Evolutionary conservation across 1,140 invertebrate genomes (phyloP).

Genomic region (Muscidifurax raptorellus): DNA sequence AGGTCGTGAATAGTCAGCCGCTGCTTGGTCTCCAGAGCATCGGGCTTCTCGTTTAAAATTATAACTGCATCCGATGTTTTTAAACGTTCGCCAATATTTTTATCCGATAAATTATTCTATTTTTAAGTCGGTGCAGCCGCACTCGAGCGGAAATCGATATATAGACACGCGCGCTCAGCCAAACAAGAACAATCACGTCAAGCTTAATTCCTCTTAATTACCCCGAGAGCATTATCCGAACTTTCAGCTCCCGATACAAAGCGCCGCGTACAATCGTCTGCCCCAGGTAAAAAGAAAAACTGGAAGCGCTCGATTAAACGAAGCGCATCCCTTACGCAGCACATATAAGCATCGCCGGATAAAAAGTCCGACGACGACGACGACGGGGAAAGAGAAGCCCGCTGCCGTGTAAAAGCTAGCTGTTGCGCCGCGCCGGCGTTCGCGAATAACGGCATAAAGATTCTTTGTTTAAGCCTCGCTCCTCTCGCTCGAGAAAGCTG

Average conservation of each 20-base stretch:
- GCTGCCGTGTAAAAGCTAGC: slow-evolving; percentile 7
- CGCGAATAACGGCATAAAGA: slow-evolving; percentile 34
- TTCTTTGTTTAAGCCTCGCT: slow-evolving; percentile 31
- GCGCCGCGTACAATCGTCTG: no score
- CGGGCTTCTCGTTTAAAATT: not conserved
- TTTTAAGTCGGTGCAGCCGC: no score
- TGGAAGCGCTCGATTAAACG: slow-evolving; percentile 2
- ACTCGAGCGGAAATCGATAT: not conserved
- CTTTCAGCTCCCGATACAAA: not conserved
- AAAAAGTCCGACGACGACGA: not conserved
- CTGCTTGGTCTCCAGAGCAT: not conserved
- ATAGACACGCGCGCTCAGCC: not conserved
- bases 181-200: not conserved
- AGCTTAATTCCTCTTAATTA: not conserved
- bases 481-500: not conserved
- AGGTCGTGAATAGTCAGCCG: not conserved
- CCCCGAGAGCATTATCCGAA: no score
- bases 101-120: not conserved
- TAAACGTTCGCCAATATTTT: not conserved
- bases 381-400: not conserved
- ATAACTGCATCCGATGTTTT: not conserved
- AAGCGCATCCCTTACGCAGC: not conserved
- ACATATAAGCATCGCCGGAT: not conserved
- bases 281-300: not conserved
- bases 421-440: slow-evolving; percentile 10